Evolutionary conservation across 2,888 invertebrate genomes (phyloP).

Genomic region (Drosophila barbarae): DNA sequence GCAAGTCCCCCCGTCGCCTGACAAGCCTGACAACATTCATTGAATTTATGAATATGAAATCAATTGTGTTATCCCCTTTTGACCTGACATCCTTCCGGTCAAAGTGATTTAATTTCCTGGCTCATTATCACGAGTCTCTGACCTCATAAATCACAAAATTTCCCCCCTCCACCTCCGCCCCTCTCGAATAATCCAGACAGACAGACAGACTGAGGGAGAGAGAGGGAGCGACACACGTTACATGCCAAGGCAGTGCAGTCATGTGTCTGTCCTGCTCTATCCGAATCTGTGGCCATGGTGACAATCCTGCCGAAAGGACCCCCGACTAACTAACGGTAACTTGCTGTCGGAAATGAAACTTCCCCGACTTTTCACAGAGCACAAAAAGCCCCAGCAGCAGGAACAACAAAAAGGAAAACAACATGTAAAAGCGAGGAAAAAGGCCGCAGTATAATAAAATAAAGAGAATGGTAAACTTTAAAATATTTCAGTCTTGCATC

Average conservation of each 20-base stretch:
- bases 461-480: conserved; percentile 54
- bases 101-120: conserved; percentile 77
- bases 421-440: conserved; percentile 12
- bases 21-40: conserved; percentile 65
- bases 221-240: conserved; percentile 58
- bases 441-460: conserved; percentile 20
- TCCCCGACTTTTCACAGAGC: conserved; percentile 59
- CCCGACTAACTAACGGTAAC: conserved; percentile 71
- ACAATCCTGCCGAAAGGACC: conserved; percentile 61
- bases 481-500: conserved; percentile 62
- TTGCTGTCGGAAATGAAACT: conserved; percentile 76
- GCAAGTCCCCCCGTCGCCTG: conserved; percentile 18
- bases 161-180: conserved; percentile 34
- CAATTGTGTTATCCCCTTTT: conserved; percentile 74
- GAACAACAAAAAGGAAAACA: conserved; percentile 20
- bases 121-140: conserved; percentile 76
- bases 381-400: conserved; percentile 12
- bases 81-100: conserved; percentile 76
- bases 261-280: conserved; percentile 21
- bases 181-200: conserved; percentile 20
- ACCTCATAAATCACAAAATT: conserved; percentile 74
- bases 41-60: conserved; percentile 75
- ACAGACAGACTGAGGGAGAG: conserved; percentile 14
- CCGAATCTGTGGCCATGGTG: conserved; percentile 46
- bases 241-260: conserved; percentile 58